These are phyloP conservation scores for Scaptomyza montana DNA, from an alignment of 1,140 invertebrate genomes.

Conservation along the genomic window DNA sequence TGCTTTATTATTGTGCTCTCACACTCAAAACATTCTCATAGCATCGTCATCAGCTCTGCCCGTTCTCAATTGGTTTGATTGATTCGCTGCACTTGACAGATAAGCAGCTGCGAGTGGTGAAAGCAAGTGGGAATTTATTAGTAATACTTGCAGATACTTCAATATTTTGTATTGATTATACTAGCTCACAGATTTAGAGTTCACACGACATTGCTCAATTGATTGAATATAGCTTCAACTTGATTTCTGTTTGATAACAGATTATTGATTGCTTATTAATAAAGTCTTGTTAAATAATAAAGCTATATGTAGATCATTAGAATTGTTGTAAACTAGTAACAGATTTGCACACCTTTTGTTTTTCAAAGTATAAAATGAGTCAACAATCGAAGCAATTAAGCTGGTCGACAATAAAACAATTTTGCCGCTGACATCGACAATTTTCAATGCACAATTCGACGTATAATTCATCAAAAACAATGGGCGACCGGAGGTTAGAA, in stretches of 20 bases:
- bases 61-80: conserved; percentile 60
- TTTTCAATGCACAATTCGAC: conserved; percentile 54
- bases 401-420: conserved; percentile 55
- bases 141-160: conserved; percentile 30
- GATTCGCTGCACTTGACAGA: conserved; percentile 65
- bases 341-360: too few relatives aligned
- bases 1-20: conserved; percentile 6
- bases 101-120: conserved; percentile 46
- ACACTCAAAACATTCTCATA: neutral
- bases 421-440: conserved; percentile 63
- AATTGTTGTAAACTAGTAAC: too few relatives aligned
- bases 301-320: neutral
- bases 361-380: neutral
- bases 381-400: conserved; percentile 68
- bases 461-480: conserved; percentile 68
- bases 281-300: neutral
- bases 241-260: neutral
- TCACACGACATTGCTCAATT: conserved; percentile 14
- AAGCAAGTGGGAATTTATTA: conserved; percentile 47
- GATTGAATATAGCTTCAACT: too few relatives aligned
- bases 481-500: neutral
- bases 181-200: neutral
- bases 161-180: too few relatives aligned
- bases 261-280: neutral
- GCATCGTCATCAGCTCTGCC: conserved; percentile 18